These are phyloP conservation scores for Trichoplusia ni DNA, from an alignment of 1,140 invertebrate genomes.

Conservation along the genomic window DNA sequence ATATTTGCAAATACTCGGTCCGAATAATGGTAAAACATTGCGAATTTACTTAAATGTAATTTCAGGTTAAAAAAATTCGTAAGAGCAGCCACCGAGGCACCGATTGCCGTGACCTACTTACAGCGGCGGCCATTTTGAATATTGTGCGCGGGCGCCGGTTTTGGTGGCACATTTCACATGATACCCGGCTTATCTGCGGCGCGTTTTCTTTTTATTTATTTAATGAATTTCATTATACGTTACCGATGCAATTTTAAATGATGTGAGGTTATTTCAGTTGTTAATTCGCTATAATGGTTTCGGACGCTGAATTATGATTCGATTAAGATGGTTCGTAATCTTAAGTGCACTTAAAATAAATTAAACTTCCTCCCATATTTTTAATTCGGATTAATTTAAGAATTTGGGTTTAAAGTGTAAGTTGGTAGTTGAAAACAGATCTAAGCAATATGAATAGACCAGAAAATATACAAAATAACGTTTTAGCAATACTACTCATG, in stretches of 20 bases:
- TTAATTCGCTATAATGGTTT: background rate
- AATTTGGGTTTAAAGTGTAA: slow-evolving; percentile 1
- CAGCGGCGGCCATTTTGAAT: slow-evolving; percentile 58
- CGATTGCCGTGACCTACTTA: slow-evolving; percentile 47
- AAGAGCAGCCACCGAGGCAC: slow-evolving; percentile 26
- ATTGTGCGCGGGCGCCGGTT: slow-evolving; percentile 52
- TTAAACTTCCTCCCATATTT: background rate
- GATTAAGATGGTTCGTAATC: background rate
- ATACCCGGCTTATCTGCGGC: slow-evolving; percentile 40
- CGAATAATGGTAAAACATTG: slow-evolving; percentile 4
- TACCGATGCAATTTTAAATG: slow-evolving; percentile 5
- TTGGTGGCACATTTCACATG: slow-evolving; percentile 59
- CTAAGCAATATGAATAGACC: no score
- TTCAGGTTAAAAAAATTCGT: slow-evolving; percentile 25
- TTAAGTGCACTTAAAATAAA: background rate
- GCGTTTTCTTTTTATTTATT: slow-evolving; percentile 30
- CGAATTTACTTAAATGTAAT: slow-evolving; percentile 1
- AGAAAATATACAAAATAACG: no score
- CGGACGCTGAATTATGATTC: background rate
- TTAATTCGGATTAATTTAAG: background rate
- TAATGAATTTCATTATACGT: slow-evolving; percentile 18
- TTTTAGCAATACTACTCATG: no score
- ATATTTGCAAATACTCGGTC: background rate
- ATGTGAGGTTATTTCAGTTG: slow-evolving; percentile 16
- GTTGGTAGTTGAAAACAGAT: no score